Percentiles rank a stretch among this genome's conserved stretches.
These are phyloP conservation scores for Emydura subglobosa DNA, from an alignment of 2,113 vertebrate genomes.

Conservation along the genomic window DNA sequence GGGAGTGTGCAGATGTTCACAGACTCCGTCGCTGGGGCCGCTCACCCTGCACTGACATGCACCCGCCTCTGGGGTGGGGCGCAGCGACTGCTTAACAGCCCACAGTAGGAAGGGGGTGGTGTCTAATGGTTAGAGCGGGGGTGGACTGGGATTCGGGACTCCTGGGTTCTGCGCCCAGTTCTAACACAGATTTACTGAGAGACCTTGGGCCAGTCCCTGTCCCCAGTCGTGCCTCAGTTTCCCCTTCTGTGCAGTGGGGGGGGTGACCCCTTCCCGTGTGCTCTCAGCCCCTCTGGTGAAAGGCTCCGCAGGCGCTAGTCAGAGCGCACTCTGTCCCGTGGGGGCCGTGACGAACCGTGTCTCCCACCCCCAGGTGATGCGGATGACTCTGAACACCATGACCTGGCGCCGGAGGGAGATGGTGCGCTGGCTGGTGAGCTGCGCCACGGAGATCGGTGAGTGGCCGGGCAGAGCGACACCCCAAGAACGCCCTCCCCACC, in stretches of 20 bases:
- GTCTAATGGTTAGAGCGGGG: background rate
- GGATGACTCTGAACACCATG: slow-evolving; percentile 97
- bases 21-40: background rate
- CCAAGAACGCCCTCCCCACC: slow-evolving; percentile 15
- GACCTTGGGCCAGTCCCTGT: background rate
- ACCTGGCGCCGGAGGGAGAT: slow-evolving; percentile 99
- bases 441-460: slow-evolving; percentile 89
- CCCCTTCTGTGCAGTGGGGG: too few species aligned
- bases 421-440: slow-evolving; percentile 99
- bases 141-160: background rate
- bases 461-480: slow-evolving; percentile 30
- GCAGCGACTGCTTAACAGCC: background rate
- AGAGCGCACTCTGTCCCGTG: too few species aligned
- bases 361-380: slow-evolving; percentile 88
- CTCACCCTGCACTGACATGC: background rate
- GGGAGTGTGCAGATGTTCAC: background rate
- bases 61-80: background rate
- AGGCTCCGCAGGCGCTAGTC: too few species aligned
- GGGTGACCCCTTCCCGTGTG: background rate
- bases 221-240: background rate
- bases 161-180: background rate
- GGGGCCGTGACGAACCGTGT: background rate
- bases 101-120: background rate
- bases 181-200: background rate
- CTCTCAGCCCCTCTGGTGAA: background rate